These are phyloP conservation scores for Hapalemur alaotrensis DNA, from an alignment of 2,797 vertebrate species.

Conservation along the genomic window DNA sequence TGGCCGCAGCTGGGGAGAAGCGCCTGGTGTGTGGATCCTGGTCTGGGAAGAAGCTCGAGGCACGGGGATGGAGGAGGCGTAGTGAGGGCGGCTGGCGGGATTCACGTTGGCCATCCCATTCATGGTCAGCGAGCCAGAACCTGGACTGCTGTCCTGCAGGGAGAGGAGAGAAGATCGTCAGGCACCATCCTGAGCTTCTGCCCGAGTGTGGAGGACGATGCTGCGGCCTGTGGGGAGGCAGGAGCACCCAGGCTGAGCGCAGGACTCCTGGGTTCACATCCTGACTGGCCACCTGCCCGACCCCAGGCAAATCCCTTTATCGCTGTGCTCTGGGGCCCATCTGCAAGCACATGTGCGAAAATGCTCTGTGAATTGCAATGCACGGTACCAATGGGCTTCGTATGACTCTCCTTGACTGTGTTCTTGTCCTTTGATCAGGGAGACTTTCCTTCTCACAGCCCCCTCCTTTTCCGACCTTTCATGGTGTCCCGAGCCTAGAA, in stretches of 20 bases:
- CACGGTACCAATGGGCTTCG: accelerated
- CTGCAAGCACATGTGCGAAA: accelerated
- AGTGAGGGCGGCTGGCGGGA: constrained; percentile 82
- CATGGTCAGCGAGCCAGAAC: constrained; percentile 79
- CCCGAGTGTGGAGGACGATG: too few relatives aligned
- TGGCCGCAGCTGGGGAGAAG: constrained; percentile 83
- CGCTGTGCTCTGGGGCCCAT: background rate
- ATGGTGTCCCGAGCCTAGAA: background rate
- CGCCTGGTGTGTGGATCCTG: constrained; percentile 76
- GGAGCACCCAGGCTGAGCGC: background rate
- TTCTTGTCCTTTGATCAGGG: accelerated
- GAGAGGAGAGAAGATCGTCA: background rate
- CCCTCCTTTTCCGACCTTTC: background rate
- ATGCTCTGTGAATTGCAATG: accelerated
- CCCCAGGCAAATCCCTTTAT: background rate
- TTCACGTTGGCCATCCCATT: constrained; percentile 90
- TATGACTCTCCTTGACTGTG: background rate
- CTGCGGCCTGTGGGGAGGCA: background rate
- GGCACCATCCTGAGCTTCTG: background rate
- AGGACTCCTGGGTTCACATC: background rate
- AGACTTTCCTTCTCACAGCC: background rate
- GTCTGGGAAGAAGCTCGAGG: constrained; percentile 80
- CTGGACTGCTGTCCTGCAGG: constrained; percentile 61
- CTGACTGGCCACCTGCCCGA: background rate
- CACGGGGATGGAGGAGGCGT: constrained; percentile 90